Percentiles rank a stretch among this genome's conserved stretches.
phyloP scores from a whole-genome alignment of 2,113 vertebrate genomes.

The Alligator mississippiensis region DNA sequence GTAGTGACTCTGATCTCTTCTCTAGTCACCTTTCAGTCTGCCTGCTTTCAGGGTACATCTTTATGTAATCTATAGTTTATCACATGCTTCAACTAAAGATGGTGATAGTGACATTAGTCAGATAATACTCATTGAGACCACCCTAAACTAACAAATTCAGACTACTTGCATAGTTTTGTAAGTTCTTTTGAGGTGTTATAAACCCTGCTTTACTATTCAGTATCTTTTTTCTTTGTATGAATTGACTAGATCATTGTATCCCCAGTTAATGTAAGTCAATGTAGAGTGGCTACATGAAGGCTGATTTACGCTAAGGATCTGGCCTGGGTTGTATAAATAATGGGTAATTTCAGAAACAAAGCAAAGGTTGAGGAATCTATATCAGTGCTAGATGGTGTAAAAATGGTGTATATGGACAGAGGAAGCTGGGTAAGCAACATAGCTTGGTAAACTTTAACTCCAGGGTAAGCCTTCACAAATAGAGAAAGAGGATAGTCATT shows the following conservation, averaged over 20 bases:
- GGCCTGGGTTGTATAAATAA: neutral
- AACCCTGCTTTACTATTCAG: neutral
- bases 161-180: neutral
- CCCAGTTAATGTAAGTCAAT: neutral
- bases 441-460: neutral
- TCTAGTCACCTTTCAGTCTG: constrained; percentile 60
- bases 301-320: neutral
- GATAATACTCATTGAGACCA: neutral
- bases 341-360: neutral
- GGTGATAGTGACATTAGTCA: constrained; percentile 33
- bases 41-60: constrained; percentile 46
- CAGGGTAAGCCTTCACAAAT: neutral
- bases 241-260: neutral
- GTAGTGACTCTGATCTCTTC: constrained; percentile 50
- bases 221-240: neutral
- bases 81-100: constrained; percentile 46
- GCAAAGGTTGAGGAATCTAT: neutral
- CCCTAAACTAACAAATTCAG: constrained; percentile 13
- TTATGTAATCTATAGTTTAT: neutral
- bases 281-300: neutral
- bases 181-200: neutral
- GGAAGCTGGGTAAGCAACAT: neutral
- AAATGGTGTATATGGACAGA: neutral
- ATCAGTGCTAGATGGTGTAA: neutral
- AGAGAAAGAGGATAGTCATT: neutral